A percentile compares a stretch with the other conserved stretches of the same genome.
Conservation (phyloP, 2,113 vertebrate genomes). For the Porphyrio hochstetteri region DNA sequence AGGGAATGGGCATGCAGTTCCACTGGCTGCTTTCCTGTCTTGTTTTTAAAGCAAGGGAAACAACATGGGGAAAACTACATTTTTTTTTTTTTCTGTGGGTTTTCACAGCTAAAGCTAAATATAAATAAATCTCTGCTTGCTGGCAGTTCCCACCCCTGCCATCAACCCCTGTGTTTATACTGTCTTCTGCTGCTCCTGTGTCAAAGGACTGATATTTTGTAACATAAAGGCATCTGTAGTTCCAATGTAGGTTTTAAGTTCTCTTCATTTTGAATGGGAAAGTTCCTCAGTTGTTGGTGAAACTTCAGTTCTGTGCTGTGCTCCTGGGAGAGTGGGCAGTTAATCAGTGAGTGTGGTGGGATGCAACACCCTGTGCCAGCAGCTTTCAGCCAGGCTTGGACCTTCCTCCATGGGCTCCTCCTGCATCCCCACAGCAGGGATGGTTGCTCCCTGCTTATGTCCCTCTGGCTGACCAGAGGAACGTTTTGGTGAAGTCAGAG, state of each 20-base stretch:
- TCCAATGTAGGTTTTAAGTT: neutral
- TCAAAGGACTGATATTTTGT: neutral
- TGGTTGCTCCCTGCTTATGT: neutral
- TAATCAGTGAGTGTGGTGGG: rapidly evolving
- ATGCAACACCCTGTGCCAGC: neutral
- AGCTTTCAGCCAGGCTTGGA: neutral
- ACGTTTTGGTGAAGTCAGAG: neutral
- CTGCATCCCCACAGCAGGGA: neutral
- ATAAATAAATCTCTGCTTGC: neutral
- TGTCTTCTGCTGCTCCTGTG: neutral
- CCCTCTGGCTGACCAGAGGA: neutral
- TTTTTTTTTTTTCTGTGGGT: neutral
- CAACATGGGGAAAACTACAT: neutral
- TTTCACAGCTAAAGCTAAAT: neutral
- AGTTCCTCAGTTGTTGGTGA: neutral
- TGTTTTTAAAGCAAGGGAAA: neutral
- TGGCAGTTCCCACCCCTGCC: neutral
- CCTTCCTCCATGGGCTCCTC: neutral
- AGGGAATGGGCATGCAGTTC: neutral
- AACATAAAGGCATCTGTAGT: neutral
- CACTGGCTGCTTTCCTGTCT: neutral
- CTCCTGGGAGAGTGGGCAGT: neutral
- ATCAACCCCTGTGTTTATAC: neutral
- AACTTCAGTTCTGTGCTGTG: neutral
- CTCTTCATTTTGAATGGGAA: neutral